Evolutionary conservation across 2,888 invertebrate genomes (phyloP).

Genomic region (Drosophila ustulata): DNA sequence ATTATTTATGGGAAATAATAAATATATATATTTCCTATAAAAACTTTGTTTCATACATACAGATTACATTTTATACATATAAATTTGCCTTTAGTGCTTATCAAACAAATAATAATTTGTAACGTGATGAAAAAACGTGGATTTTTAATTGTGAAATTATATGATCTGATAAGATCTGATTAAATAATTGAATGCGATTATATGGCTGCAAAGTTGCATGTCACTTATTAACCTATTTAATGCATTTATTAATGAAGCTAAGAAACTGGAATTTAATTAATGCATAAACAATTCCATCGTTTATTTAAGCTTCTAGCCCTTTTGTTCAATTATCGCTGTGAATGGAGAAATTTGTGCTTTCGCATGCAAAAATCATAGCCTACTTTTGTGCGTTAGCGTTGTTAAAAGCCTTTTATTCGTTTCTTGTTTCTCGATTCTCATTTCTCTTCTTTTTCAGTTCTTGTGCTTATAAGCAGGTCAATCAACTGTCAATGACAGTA

Average conservation of each 20-base stretch:
- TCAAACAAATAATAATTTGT: not conserved
- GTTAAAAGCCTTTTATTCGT: not conserved
- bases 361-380: slow-evolving; percentile 54
- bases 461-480: slow-evolving; percentile 53
- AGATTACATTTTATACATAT: not conserved
- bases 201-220: not conserved
- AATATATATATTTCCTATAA: no score
- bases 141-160: not conserved
- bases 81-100: not conserved
- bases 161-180: not conserved
- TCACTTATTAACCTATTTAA: not conserved
- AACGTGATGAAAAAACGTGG: not conserved
- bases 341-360: slow-evolving; percentile 27
- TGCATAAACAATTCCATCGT: not conserved
- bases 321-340: slow-evolving; percentile 38
- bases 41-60: not conserved
- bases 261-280: not conserved
- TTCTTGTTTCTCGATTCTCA: not conserved
- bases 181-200: not conserved
- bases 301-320: slow-evolving; percentile 2
- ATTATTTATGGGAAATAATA: no score
- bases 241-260: not conserved
- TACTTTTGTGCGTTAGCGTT: slow-evolving; percentile 50
- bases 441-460: not conserved
- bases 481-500: slow-evolving; percentile 64